Base-by-base conservation (phyloP, 2,113 vertebrate genomes). In the Apodemus speciosus region DNA sequence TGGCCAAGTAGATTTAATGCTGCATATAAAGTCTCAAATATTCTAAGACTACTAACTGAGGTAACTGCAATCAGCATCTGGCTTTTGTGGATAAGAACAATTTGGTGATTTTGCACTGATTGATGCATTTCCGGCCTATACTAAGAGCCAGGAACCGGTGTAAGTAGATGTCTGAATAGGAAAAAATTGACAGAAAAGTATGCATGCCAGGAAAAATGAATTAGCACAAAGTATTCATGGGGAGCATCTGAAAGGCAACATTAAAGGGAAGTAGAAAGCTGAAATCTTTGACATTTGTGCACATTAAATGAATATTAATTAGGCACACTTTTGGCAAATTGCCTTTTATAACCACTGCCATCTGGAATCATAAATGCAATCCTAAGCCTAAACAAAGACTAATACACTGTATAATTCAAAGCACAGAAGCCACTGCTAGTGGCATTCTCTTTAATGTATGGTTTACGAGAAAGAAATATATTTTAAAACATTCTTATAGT, bases 261-360 rank as follows among this genome's bases (percentile, higher is more conserved):
- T 79, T 75, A 96, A 95, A 89, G 21, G 71, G 23, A 96, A 96
- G 71, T 80, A 96, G 88, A 97, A 98, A 79, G 38, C 95, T 46
- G 9, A 85, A 53, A 0, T 90, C 76, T 92, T 89, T 94, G 96
- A 92, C 86, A 96, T 95, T 85, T 95, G 73, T 90, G 85, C 81
- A 79, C 69, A 95, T 86, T 96, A 97, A 97, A 96, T 91, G 35
- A 97, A 68, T 96, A 97, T 94, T 93, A 97, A 58, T 94, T 95
- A 86, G 76, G 94, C 40, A 90, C 16, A 89, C 40, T 96, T 96
- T 85, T 93, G 90, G 91, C 38, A 93, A 95, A 93, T 72, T 94
- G 62, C 71, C 53, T 89, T 10, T 87, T 95, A 85, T 53, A 97
- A 87, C 32, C 95, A 96, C 90, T 96, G 53, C 73, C 83, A 97